Evolutionary conservation across 2,888 invertebrate genomes (phyloP).

Genomic region (Gymnosoma rotundatum): DNA sequence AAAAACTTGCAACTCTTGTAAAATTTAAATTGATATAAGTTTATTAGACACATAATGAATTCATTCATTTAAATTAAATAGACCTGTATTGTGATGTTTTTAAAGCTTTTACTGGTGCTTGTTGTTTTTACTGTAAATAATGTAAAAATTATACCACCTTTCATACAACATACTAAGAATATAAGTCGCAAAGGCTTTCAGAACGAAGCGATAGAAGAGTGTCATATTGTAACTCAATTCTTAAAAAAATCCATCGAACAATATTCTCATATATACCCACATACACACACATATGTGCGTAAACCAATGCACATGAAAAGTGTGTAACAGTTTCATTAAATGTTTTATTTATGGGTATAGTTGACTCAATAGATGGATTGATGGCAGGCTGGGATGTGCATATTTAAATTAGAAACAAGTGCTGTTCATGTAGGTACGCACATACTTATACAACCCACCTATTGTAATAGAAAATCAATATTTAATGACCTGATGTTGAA

Average conservation of each 20-base stretch:
- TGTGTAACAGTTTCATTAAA: too few relatives aligned
- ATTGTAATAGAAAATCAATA: neutral
- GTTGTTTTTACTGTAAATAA: conserved; percentile 35
- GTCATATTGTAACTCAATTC: neutral
- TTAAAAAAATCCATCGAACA: too few relatives aligned
- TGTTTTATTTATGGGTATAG: neutral
- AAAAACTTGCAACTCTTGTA: too few relatives aligned
- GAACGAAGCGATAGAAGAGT: too few relatives aligned
- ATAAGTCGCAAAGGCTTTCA: neutral
- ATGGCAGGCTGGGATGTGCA: neutral
- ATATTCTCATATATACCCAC: too few relatives aligned
- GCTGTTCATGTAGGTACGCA: conserved; percentile 2
- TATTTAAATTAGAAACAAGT: conserved; percentile 14
- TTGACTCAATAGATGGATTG: conserved; percentile 25
- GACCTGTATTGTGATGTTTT: neutral
- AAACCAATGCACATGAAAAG: neutral
- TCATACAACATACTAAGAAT: neutral
- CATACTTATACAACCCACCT: neutral
- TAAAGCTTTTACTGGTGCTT: neutral
- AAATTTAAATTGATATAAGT: too few relatives aligned
- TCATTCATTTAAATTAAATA: neutral
- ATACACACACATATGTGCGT: too few relatives aligned
- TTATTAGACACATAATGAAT: neutral
- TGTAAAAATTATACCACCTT: conserved; percentile 47
- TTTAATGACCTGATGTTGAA: conserved; percentile 28